Base-by-base conservation (phyloP, 2,113 vertebrate genomes). In the Hypanus sabinus region DNA sequence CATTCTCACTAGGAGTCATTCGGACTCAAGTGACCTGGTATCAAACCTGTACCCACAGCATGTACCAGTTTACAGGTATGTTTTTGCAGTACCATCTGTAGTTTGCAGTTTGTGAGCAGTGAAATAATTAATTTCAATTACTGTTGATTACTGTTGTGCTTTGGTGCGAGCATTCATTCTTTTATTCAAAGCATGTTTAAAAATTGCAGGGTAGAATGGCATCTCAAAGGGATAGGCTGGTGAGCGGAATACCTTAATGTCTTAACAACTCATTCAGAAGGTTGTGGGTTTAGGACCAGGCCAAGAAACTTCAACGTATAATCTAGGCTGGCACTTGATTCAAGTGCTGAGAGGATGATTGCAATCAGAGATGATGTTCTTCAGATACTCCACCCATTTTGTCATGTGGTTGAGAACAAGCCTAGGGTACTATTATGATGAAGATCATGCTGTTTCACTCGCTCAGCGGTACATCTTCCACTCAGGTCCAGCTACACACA, bases 41-140 rank as follows among this genome's bases (percentile, higher is more conserved):
- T 97, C 97, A 36, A 96, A 97, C 38, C 96, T 97, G 36, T 96
- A 97, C 94, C 97, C 97, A 71, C 96, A 97, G 83, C 94, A 96
- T 88, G 95, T 95, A 16, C 96, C 97, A 20, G 95, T 97, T 91
- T 97, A 96, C 94, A 97, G 96, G 97, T 97, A 94, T 94, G 95
- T 92, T 5, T 79, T 46, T 36, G 46, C 3, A n/a, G 6, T 33
- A 33, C n/a, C 5, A 30, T 73, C 16, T 65, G 65, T 90, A 16
- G 14, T 90, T 90, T 65, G 5, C 30, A 62, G 18, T 5, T 90
- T 90, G 83, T n/a, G 30, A n/a, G 27, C 16, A n/a, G 5, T 30
- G 60, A 65, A 65, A n/a, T 65, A 88, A 11, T n/a, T 88, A 88
- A 65, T 14, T 62, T 57, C 57, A 30, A 11, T 27, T 12, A 6